Base-by-base conservation (phyloP, 2,888 invertebrate species). In the Gymnoscelis rufifasciata region DNA sequence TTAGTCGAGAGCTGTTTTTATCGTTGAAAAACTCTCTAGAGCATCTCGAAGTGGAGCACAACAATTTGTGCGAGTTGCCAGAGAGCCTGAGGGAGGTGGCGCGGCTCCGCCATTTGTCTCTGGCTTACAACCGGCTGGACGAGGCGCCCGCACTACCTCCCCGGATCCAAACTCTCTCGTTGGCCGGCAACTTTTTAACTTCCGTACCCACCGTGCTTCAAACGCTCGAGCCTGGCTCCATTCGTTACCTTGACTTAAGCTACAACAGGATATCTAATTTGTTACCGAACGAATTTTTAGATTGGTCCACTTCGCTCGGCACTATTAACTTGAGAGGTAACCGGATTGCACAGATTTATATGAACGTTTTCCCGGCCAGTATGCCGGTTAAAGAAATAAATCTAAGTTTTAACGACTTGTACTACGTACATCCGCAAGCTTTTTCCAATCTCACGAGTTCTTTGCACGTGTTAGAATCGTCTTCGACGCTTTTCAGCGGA, bases 331-430 rank as follows among this genome's bases (percentile, higher is more conserved):
- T 97, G 62, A 90, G 94, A 54, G 96, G 96, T 81, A 97, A 97
- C 75, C 92, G 94, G 74, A 92, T 97, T 57, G 93, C 93, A 26
- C 92, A 90, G 74, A 86, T 93, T 59, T 91, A 91, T 67, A 89
- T 91, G 56, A 91, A 92, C 64, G 91, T 94, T 57, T 94, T 96
- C 75, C 90, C 91, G 48, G 92, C 92, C 29, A 90, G 94, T 40
- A 91, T 91, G 55, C 91, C 93, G 58, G 90, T 98, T 59, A 93
- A 94, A 66, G 97, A 97, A 80, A 91, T 98, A 56, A 95, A 95
- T 81, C 86, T 98, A 57, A 97, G 97, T 71, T 96, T 97, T 80
- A 98, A 98, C 79, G 93, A 95, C 67, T 90, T 98, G 54, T 92
- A 93, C 62, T 93, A 93, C 66, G 91, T 97, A 58, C 94, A 95